phyloP scores from a whole-genome alignment of 2,888 invertebrate genomes.

The Disparrhopalites patrizii region DNA sequence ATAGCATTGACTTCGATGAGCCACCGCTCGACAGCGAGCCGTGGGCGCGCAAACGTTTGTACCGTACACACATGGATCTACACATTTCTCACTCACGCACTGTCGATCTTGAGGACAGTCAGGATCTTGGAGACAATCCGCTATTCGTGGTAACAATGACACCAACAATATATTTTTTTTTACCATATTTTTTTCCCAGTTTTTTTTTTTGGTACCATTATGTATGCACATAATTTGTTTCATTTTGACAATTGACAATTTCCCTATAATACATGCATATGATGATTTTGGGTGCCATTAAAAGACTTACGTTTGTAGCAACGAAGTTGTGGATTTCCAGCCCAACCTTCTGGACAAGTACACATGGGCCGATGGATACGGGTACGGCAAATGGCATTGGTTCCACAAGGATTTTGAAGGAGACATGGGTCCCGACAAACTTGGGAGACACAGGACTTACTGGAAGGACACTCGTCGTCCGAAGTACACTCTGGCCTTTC shows the following conservation, averaged over 20 bases:
- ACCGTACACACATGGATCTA: slow-evolving; percentile 69
- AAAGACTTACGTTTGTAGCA: slow-evolving; percentile 85
- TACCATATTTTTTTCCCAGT: background rate
- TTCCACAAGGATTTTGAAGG: slow-evolving; percentile 74
- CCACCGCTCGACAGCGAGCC: slow-evolving; percentile 69
- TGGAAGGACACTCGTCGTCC: slow-evolving; percentile 65
- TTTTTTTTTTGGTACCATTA: no score
- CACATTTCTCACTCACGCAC: slow-evolving; percentile 73
- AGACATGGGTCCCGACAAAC: slow-evolving; percentile 77
- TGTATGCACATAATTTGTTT: no score
- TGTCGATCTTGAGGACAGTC: slow-evolving; percentile 81
- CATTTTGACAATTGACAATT: no score
- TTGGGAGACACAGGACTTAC: slow-evolving; percentile 73
- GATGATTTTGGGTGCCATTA: no score
- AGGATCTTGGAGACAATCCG: slow-evolving; percentile 71
- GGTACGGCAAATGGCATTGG: slow-evolving; percentile 73
- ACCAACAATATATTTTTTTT: background rate
- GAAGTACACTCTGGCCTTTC: slow-evolving; percentile 35
- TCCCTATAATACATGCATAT: no score
- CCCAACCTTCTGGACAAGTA: slow-evolving; percentile 76
- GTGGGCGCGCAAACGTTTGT: slow-evolving; percentile 69
- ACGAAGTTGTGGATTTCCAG: slow-evolving; percentile 77
- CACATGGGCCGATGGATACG: slow-evolving; percentile 75
- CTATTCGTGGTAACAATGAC: slow-evolving; percentile 58
- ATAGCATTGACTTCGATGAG: slow-evolving; percentile 73